phyloP scores from a whole-genome alignment of 2,113 vertebrate species.

The Catharus minimus region DNA sequence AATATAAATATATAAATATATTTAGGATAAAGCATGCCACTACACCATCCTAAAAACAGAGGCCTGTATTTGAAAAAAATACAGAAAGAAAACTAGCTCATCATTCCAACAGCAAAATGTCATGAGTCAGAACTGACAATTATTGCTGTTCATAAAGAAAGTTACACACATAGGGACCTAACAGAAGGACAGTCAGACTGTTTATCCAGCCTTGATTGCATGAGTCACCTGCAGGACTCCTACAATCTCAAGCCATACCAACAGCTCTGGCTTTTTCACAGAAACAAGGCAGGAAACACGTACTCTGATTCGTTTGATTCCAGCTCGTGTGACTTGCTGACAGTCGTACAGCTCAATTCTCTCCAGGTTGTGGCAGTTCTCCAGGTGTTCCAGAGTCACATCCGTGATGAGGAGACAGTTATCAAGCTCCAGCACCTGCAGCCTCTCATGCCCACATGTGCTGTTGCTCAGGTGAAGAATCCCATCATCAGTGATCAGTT shows the following conservation, averaged over 20 bases:
- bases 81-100: background rate
- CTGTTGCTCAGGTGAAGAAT: conserved; percentile 91
- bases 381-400: conserved; percentile 87
- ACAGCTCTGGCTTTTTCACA: fast-evolving
- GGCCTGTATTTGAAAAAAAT: background rate
- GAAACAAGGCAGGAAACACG: background rate
- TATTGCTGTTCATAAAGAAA: background rate
- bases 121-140: background rate
- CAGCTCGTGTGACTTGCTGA: conserved; percentile 89
- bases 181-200: background rate
- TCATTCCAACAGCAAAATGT: background rate
- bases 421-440: conserved; percentile 88
- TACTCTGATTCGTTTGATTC: conserved; percentile 92
- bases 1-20: too few species aligned
- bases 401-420: conserved; percentile 93
- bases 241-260: background rate
- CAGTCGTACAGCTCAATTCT: conserved; percentile 92
- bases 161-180: background rate
- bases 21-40: background rate
- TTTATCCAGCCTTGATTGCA: background rate
- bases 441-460: conserved; percentile 85
- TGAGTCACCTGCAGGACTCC: background rate
- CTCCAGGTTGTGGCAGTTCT: conserved; percentile 88
- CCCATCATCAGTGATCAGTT: conserved; percentile 91
- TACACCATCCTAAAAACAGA: background rate